These are phyloP conservation scores for Hypanus sabinus DNA, from an alignment of 2,113 vertebrate genomes.

Conservation along the genomic window DNA sequence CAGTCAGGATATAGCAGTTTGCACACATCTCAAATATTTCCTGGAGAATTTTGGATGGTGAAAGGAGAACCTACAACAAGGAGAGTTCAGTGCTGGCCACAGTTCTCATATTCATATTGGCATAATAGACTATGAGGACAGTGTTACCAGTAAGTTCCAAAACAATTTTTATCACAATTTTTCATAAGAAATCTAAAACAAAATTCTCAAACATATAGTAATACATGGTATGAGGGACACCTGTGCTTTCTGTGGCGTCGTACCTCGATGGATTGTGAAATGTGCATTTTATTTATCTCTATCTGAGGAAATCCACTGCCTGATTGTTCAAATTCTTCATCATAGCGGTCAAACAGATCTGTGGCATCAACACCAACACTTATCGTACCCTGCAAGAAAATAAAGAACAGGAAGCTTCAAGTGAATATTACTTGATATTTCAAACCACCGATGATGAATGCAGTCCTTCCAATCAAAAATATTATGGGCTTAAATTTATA, in stretches of 20 bases:
- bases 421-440: neutral
- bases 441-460: neutral
- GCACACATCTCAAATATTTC: neutral
- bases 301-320: constrained; percentile 77
- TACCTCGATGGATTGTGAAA: constrained; percentile 98
- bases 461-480: neutral
- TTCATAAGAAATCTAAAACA: neutral
- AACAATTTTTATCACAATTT: too few relatives aligned
- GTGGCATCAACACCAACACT: constrained; percentile 94
- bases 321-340: constrained; percentile 84
- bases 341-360: constrained; percentile 91
- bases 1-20: neutral
- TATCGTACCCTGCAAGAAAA: constrained; percentile 74
- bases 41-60: neutral
- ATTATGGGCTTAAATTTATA: neutral
- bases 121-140: neutral
- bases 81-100: neutral
- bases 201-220: neutral
- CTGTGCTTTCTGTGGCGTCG: neutral
- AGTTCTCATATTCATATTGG: neutral
- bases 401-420: neutral
- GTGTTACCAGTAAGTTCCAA: neutral
- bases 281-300: constrained; percentile 98
- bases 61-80: neutral
- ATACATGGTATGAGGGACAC: neutral